Evolutionary conservation across 1,140 invertebrate genomes (phyloP).

Genomic region (Drosophila kepulauana): DNA sequence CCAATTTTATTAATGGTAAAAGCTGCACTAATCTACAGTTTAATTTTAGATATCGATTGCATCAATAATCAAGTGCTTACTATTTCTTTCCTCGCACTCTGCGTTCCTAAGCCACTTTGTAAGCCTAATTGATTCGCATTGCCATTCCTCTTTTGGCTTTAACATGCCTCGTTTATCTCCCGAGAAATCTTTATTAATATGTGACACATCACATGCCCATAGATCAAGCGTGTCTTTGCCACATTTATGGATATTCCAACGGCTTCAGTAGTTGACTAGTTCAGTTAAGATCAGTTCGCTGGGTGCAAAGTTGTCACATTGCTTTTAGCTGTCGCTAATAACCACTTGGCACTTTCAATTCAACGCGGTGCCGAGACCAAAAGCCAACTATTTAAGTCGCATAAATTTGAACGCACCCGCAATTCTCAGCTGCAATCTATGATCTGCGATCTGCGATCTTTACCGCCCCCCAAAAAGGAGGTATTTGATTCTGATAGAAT

Average conservation of each 20-base stretch:
- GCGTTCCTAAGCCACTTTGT: background rate
- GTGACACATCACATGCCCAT: constrained; percentile 6
- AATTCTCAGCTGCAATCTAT: constrained; percentile 16
- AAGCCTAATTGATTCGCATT: background rate
- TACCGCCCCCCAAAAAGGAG: constrained; percentile 6
- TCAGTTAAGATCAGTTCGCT: background rate
- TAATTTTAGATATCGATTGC: background rate
- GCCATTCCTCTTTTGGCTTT: background rate
- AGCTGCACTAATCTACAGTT: background rate
- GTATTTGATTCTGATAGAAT: constrained; percentile 14
- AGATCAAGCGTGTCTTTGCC: constrained; percentile 4
- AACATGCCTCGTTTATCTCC: constrained; percentile 1
- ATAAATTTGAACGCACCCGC: constrained; percentile 45
- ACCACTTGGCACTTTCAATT: constrained; percentile 36
- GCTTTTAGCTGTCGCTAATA: constrained; percentile 39
- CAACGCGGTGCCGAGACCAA: constrained; percentile 13
- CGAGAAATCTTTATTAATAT: constrained; percentile 1
- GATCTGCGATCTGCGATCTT: constrained; percentile 18
- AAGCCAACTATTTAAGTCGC: constrained; percentile 10
- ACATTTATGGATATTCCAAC: constrained; percentile 1
- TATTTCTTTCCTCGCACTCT: background rate
- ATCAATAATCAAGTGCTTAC: no score
- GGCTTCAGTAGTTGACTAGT: background rate
- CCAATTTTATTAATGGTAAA: no score
- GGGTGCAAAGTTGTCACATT: constrained; percentile 19